Evolutionary conservation across 2,113 vertebrate genomes (phyloP), one percentile per base, ranked within the genome.

Genomic region (Callorhinus ursinus): DNA sequence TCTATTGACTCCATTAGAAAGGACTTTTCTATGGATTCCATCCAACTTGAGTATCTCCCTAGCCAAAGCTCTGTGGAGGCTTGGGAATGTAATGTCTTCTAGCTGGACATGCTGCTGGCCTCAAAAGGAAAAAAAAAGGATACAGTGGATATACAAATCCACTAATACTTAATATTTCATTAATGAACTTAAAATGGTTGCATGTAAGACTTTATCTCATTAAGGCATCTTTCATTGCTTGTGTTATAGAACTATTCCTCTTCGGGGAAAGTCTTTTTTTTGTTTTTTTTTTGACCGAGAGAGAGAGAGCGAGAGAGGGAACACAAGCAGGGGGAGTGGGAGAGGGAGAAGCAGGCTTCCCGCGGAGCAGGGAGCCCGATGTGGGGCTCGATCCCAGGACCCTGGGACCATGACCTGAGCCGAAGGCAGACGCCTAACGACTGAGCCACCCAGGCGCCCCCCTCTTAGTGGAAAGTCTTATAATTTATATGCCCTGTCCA

Each of bases 1-100:
- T 49, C 22, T 76, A 1, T 81, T 74, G 31, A 39, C 31, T 49
- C 31, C 53, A 9, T 92, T 88, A 67, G 72, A 46, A 79, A 79
- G 39, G 88, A 83, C 18, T 76, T 88, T 80, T 12, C 36, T 85
- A 0, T 89, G 82, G 46, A 87, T 77, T 79, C 24, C 88, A 7
- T 91, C 61, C 21, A 72, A 13, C 7, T 55, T 39, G n/a, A 42
- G 14, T 15, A 16, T 57, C n/a, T 93, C 13, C 8, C 83, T 93
- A 83, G 36, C 33, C 39, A 91, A n/a, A 88, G 67, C 11, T 82
- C 61, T 16, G 14, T 21, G 36, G 42, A 61, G 67, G 21, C 6
- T 93, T 93, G 24, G 42, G 89, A 85, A 71, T 18, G n/a, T 55
- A 26, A 14, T 77, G 46, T 53, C 14, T 97, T 95, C 87, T 77